These are phyloP conservation scores for Tortrix viridana DNA, from an alignment of 2,888 invertebrate genomes.

Conservation along the genomic window DNA sequence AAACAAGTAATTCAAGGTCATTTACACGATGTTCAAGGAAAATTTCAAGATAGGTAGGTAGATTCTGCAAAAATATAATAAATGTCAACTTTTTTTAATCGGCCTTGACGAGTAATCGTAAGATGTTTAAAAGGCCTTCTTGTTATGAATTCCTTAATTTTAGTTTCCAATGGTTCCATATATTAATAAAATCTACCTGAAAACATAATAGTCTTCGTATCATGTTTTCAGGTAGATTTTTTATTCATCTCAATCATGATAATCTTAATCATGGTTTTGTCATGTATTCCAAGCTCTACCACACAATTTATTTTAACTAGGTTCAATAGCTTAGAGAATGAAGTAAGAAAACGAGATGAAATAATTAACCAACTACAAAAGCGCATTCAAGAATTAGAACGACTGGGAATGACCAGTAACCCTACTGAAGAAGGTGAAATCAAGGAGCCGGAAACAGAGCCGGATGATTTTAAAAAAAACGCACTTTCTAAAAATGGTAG, in stretches of 20 bases:
- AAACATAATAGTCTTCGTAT: no score
- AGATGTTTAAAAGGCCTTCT: no score
- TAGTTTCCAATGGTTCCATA: no score
- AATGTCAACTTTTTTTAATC: background rate
- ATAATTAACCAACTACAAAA: constrained; percentile 91
- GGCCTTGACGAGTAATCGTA: no score
- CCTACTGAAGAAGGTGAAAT: constrained; percentile 45
- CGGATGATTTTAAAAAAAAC: constrained; percentile 42
- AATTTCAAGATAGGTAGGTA: constrained; percentile 87
- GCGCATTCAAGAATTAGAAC: constrained; percentile 88
- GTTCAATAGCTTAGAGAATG: constrained; percentile 90
- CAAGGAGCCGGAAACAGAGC: constrained; percentile 42
- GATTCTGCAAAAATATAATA: background rate
- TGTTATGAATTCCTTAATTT: no score
- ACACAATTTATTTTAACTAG: constrained; percentile 59
- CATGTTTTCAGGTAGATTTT: no score
- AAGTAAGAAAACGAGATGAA: constrained; percentile 91
- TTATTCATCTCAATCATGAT: no score
- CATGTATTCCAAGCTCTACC: no score
- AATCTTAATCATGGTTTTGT: no score
- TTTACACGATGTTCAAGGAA: constrained; percentile 88
- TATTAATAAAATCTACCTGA: no score
- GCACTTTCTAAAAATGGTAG: constrained; percentile 63
- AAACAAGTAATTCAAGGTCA: constrained; percentile 92
- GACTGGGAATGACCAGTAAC: constrained; percentile 58